Evolutionary conservation across 2,113 vertebrate genomes (phyloP).

Genomic region (Oceanodroma tethys): DNA sequence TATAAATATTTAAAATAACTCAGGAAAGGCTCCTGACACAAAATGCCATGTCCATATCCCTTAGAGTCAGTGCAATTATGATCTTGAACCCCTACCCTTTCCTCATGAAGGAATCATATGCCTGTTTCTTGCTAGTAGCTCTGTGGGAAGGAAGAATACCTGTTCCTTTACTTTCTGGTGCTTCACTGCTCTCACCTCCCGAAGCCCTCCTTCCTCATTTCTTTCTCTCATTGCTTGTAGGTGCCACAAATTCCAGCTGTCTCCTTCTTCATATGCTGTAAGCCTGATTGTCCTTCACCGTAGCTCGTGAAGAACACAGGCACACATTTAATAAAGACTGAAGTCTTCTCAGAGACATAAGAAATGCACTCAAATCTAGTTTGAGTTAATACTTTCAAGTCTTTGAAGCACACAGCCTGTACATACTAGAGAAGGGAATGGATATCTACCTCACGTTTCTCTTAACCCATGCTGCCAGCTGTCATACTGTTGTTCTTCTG

Average conservation of each 20-base stretch:
- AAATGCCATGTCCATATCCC: not conserved
- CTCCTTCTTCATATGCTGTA: not conserved
- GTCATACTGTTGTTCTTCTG: not conserved
- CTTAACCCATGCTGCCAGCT: not conserved
- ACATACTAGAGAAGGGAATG: not conserved
- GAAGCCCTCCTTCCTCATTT: not conserved
- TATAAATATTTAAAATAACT: not conserved
- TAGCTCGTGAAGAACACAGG: not conserved
- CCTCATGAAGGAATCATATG: not conserved
- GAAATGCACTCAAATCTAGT: not conserved
- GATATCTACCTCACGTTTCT: not conserved
- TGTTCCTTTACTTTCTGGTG: not conserved
- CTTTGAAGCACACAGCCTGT: not conserved
- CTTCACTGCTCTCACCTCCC: not conserved
- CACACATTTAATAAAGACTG: not conserved
- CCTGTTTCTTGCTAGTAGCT: not conserved
- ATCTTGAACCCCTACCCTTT: not conserved
- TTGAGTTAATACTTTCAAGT: not conserved
- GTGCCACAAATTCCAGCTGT: not conserved
- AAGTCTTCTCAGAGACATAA: not conserved
- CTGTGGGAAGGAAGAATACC: not conserved
- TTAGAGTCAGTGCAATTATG: not conserved
- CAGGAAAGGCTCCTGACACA: not conserved
- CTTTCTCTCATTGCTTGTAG: not conserved
- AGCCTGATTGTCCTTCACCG: not conserved